Base-by-base conservation (phyloP, 1,140 invertebrate species). In the Trinorchestia longiramus region DNA sequence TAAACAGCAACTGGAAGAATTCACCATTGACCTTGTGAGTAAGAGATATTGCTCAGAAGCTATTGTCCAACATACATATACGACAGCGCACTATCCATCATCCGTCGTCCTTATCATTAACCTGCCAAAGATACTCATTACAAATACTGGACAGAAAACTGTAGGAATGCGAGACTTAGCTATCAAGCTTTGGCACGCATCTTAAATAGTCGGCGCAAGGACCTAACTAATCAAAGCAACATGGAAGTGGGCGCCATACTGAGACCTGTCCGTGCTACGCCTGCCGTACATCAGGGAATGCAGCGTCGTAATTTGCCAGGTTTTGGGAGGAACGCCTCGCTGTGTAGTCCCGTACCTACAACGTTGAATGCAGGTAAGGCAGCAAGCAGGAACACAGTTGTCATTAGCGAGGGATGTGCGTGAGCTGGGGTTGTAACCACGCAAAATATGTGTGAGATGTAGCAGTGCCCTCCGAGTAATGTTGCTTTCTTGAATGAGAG, bases 231-330 rank as follows among this genome's bases (percentile, higher is more conserved):
- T 91, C 88, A 91, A 91, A 15, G 43, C 43, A 91, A 42, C 88
- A 91, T 91, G 88, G 88, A 91, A 42, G 43, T 91, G 41, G 43
- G 43, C 43, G 43, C 88, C 88, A 91, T 43, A 91, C 41, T 42
- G 28, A 91, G 88, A 91, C 88, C 43, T 91, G 88, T 91, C 88
- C 88, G 88, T 42, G 88, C 43, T 91, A 91, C 88, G 43, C 88
- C 88, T 91, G 43, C 88, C 88, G 88, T 91, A 91, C 88, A 91
- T 91, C 88, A 91, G 41, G 43, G 41, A 43, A 42, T 91, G 88
- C 41, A 43, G 88, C 17, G 88, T 91, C 88, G 88, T 91, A 91
- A 91, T 91, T 91, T 91, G 62, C 88, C 43, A 43, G 88, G 8
- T 42, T 44, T 44, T 44, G 41, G 36, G 88, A 91, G 88, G 88